These are phyloP conservation scores for Anolis carolinensis DNA, from an alignment of 2,113 vertebrate species.

Conservation along the genomic window DNA sequence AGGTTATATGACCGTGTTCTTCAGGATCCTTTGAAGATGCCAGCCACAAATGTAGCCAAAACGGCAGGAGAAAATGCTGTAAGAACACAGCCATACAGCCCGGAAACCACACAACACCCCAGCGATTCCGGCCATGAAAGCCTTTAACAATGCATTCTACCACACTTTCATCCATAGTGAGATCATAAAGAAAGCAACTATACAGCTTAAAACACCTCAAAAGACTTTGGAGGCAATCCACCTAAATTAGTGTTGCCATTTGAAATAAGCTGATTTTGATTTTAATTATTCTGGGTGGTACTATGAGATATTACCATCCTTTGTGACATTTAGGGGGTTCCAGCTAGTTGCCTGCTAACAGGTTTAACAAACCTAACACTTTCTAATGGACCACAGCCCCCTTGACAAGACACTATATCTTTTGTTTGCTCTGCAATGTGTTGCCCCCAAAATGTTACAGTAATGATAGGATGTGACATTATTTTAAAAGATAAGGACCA, in stretches of 20 bases:
- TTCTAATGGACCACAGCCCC: constrained; percentile 63
- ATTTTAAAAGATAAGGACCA: constrained; percentile 80
- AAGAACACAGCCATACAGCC: too few species aligned
- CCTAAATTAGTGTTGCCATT: constrained; percentile 79
- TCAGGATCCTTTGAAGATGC: too few species aligned
- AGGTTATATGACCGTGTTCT: too few species aligned
- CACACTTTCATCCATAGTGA: constrained; percentile 69
- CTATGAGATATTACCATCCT: constrained; percentile 78
- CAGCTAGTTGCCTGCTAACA: constrained; percentile 74
- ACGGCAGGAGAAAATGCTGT: too few species aligned
- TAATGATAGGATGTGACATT: constrained; percentile 77
- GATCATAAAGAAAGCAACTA: constrained; percentile 72
- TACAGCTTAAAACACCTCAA: constrained; percentile 75
- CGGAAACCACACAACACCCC: too few species aligned
- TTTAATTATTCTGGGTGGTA: constrained; percentile 80
- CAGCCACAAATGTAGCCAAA: too few species aligned
- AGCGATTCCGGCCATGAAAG: too few species aligned
- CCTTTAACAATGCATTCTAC: constrained; percentile 35
- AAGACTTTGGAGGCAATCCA: constrained; percentile 74
- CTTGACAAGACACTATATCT: constrained; percentile 67
- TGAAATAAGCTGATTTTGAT: constrained; percentile 78
- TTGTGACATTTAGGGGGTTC: constrained; percentile 78
- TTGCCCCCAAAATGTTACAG: constrained; percentile 71
- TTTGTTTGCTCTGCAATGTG: constrained; percentile 70
- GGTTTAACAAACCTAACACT: constrained; percentile 62